Base-by-base conservation (phyloP, 2,797 vertebrate species). In the Champsocephalus esox region DNA sequence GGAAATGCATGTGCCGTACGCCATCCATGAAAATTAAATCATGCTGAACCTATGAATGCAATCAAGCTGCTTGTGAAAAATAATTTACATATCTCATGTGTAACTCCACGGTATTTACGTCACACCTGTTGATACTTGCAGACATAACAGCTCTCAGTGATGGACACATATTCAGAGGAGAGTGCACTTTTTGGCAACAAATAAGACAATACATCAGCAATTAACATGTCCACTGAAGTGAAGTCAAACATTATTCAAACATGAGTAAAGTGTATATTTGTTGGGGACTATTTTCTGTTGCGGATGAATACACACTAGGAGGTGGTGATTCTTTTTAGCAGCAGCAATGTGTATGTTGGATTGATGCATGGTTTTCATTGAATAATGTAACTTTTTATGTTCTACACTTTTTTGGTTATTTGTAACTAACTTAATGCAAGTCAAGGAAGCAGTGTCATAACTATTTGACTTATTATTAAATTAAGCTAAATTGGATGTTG, bases 1-100 rank as follows among this genome's bases (percentile, higher is more conserved):
- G 52, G 55, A 43, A 76, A 78, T 7, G 16, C 43, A n/a, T 70
- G 28, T 28, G 28, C 4, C 28, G 28, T 28, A 28, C 28, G 28
- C 3, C 52, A 84, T 34, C 52, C 82, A 69, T 79, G 81, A 67
- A 73, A 73, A 81, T 80, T 57, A 50, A 81, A 44, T 81, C 65
- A 74, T 75, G 70, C 67, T n/a, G 1, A 73, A 69, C 71, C 55
- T 44, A 17, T 7, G 34, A 38, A 7, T 38, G 6, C 34, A 78
- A 70, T 71, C 70, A 58, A 61, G 61, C 55, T 52, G 59, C 50
- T 24, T 49, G 60, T 66, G 61, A 72, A 57, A 69, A 56, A 60
- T n/a, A 34, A 43, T 14, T 72, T 56, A 14, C 67, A n/a, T 38
- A 21, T 65, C 14, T 50, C 51, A 48, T 17, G 17, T 19, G 32